A percentile compares a stretch with the other conserved stretches of the same genome.
Evolutionary conservation across 2,113 vertebrate species (phyloP).

Genomic region (Xenopus borealis): DNA sequence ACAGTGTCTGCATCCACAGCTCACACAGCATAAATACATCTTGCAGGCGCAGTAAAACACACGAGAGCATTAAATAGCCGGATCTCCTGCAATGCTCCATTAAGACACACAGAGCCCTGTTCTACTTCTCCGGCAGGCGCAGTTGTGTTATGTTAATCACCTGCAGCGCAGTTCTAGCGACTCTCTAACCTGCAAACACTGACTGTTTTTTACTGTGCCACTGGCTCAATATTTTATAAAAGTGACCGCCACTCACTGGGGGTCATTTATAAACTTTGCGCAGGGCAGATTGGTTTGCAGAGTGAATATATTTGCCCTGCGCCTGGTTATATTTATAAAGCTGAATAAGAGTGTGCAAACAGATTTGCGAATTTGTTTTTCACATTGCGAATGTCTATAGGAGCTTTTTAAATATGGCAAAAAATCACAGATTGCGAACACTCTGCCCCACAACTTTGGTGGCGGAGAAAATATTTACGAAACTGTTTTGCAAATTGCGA

Average conservation of each 20-base stretch:
- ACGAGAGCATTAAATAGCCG: conserved; percentile 37
- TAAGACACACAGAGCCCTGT: conserved; percentile 36
- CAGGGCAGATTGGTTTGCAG: too few species aligned
- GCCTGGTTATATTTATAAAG: too few species aligned
- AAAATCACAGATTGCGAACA: too few species aligned
- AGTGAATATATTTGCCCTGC: too few species aligned
- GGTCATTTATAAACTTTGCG: too few species aligned
- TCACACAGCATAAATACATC: conserved; percentile 39
- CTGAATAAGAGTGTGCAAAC: too few species aligned
- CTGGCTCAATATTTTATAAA: conserved; percentile 20
- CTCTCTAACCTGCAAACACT: conserved; percentile 9
- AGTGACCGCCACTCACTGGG: background rate
- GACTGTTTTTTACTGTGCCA: conserved; percentile 21
- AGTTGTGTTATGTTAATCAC: conserved; percentile 27
- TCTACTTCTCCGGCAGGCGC: conserved; percentile 26
- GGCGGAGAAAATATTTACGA: too few species aligned
- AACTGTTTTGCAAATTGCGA: too few species aligned
- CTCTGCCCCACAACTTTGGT: too few species aligned
- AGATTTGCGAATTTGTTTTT: too few species aligned
- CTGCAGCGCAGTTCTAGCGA: conserved; percentile 17
- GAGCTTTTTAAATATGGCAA: too few species aligned
- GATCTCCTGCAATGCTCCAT: conserved; percentile 40
- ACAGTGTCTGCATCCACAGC: conserved; percentile 21
- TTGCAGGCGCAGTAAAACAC: conserved; percentile 32
- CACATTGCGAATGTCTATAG: too few species aligned